Conservation (phyloP, 2,113 vertebrate species). For the Tetraodon nigroviridis region DNA sequence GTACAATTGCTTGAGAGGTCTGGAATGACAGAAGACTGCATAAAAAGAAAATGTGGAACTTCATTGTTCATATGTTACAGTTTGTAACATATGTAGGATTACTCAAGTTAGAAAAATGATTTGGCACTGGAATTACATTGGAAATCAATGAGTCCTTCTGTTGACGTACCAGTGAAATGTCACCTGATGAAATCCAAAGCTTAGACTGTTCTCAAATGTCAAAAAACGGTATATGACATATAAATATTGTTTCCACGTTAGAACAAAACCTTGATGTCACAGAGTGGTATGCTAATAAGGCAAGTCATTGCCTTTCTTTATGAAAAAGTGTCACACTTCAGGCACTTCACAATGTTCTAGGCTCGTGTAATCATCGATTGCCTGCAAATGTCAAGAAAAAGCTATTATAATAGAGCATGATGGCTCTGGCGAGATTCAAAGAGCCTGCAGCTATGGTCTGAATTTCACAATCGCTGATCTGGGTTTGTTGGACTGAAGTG, state of each 20-base stretch:
- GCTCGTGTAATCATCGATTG: conserved; percentile 54
- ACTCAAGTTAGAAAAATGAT: too few species aligned
- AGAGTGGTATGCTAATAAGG: conserved; percentile 20
- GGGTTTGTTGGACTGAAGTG: not conserved
- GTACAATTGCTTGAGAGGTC: not conserved
- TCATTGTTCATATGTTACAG: too few species aligned
- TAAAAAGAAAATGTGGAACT: too few species aligned
- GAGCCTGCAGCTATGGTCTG: conserved; percentile 4
- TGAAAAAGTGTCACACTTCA: conserved; percentile 27
- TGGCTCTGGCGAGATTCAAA: conserved; percentile 25
- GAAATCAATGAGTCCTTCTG: conserved; percentile 1
- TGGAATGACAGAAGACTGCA: not conserved
- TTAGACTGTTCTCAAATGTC: conserved; percentile 55
- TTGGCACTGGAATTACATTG: not conserved
- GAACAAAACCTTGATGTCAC: conserved; percentile 26
- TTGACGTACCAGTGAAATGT: conserved; percentile 35
- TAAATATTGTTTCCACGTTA: conserved; percentile 15
- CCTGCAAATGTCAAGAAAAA: conserved; percentile 58
- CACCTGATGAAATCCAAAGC: conserved; percentile 31
- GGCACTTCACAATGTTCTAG: conserved; percentile 41
- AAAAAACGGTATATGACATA: conserved; percentile 9
- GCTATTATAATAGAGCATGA: conserved; percentile 26
- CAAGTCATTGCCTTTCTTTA: conserved; percentile 7
- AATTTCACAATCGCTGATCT: conserved; percentile 13
- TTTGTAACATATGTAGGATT: too few species aligned